Conservation (phyloP, 2,113 vertebrate genomes). For the Thamnophis sirtalis region DNA sequence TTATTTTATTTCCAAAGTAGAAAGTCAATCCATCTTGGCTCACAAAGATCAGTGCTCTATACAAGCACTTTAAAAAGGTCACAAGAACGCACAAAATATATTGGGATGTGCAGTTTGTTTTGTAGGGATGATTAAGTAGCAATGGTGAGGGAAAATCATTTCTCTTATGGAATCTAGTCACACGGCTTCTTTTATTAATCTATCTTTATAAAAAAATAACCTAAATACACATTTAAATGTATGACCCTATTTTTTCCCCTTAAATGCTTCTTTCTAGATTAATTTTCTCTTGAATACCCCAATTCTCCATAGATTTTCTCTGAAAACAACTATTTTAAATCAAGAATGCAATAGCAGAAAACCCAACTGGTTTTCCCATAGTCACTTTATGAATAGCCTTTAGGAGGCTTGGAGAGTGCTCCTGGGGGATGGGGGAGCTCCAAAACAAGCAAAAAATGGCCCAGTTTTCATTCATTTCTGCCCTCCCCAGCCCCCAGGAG, state of each 20-base stretch:
- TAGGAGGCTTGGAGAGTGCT: too few relatives aligned
- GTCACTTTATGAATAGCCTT: neutral
- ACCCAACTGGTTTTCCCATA: neutral
- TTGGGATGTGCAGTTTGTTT: neutral
- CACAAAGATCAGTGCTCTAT: neutral
- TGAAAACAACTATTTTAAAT: neutral
- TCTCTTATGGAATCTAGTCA: neutral
- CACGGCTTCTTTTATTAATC: neutral
- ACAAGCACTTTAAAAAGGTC: neutral
- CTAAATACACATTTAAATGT: neutral
- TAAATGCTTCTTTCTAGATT: neutral
- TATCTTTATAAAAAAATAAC: neutral
- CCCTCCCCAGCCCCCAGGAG: too few relatives aligned
- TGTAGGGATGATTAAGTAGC: neutral
- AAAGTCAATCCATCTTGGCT: neutral
- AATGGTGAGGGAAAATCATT: neutral
- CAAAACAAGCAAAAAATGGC: too few relatives aligned
- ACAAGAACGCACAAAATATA: neutral
- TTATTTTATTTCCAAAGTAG: neutral
- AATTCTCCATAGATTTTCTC: neutral
- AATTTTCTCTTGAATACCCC: neutral
- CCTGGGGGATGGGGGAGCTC: too few relatives aligned
- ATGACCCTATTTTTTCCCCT: neutral
- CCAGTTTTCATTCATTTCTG: too few relatives aligned
- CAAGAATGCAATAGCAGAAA: neutral